These are phyloP conservation scores for Polyodon spathula DNA, from an alignment of 2,113 vertebrate genomes.

Conservation along the genomic window DNA sequence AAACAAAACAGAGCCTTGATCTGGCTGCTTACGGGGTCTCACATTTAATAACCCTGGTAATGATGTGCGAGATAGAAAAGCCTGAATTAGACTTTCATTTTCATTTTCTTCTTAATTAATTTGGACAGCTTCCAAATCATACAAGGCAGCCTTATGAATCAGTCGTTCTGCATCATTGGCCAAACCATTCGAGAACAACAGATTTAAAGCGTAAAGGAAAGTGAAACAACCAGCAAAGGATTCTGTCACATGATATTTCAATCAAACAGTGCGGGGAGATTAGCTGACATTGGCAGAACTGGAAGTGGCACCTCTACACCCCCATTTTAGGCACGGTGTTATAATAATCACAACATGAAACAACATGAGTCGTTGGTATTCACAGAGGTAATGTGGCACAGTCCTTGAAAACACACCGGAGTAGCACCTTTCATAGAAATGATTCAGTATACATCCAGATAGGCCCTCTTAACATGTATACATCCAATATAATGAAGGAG, in stretches of 20 bases:
- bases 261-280: not conserved
- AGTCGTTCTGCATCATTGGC: constrained; percentile 27
- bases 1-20: constrained; percentile 33
- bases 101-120: constrained; percentile 48
- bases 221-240: not conserved
- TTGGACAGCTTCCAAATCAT: constrained; percentile 33
- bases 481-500: too few species aligned
- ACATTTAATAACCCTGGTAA: constrained; percentile 46
- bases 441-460: too few species aligned
- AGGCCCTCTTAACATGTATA: too few species aligned
- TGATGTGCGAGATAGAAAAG: constrained; percentile 31
- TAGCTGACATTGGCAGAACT: not conserved
- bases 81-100: constrained; percentile 23
- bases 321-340: too few species aligned
- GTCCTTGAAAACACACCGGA: too few species aligned
- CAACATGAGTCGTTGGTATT: too few species aligned
- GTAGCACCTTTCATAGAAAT: too few species aligned
- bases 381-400: too few species aligned
- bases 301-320: not conserved
- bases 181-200: constrained; percentile 22
- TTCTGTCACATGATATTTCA: not conserved
- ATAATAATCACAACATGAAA: too few species aligned
- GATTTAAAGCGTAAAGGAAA: constrained; percentile 1
- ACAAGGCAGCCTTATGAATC: constrained; percentile 16
- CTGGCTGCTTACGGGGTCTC: constrained; percentile 22